A percentile compares a stretch with the other conserved stretches of the same genome.
Evolutionary conservation across 2,113 vertebrate genomes (phyloP).

Genomic region (Proterorhinus semilunaris): DNA sequence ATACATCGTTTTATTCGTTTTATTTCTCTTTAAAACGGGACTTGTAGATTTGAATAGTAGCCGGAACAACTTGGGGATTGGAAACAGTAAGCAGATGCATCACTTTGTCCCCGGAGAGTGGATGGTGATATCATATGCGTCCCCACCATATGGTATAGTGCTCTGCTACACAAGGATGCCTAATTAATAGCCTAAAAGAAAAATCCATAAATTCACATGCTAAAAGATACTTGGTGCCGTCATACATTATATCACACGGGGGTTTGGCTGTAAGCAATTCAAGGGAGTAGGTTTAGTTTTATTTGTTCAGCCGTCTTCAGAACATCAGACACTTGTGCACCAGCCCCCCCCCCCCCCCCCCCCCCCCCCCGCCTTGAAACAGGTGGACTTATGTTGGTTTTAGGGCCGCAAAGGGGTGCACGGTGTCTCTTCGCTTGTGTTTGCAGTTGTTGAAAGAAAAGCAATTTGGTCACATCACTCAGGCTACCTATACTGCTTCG

Average conservation of each 20-base stretch:
- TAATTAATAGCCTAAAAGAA: slow-evolving; percentile 2
- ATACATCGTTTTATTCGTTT: slow-evolving; percentile 21
- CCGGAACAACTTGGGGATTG: slow-evolving; percentile 13
- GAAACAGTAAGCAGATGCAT: slow-evolving; percentile 24
- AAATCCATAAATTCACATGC: background rate
- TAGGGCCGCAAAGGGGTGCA: slow-evolving; percentile 17
- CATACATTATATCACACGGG: slow-evolving; percentile 3
- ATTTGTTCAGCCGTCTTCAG: slow-evolving; percentile 10
- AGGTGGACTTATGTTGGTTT: slow-evolving; percentile 65
- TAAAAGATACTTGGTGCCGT: background rate
- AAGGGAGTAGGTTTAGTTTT: slow-evolving; percentile 21
- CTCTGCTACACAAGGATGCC: slow-evolving; percentile 5
- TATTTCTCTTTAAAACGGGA: background rate
- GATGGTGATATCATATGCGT: slow-evolving; percentile 36
- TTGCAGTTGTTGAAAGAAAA: slow-evolving; percentile 55
- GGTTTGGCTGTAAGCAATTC: slow-evolving; percentile 11
- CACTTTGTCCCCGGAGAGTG: slow-evolving; percentile 43
- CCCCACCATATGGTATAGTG: slow-evolving; percentile 34
- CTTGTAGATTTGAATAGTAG: slow-evolving; percentile 7
- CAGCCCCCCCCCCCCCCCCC: slow-evolving; percentile 35
- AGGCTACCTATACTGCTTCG: background rate
- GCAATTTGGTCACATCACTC: slow-evolving; percentile 39
- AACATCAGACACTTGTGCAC: slow-evolving; percentile 5
- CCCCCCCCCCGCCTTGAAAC: slow-evolving; percentile 51
- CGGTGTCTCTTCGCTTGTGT: slow-evolving; percentile 49